These are phyloP conservation scores for Glossosoma conforme DNA, from an alignment of 1,140 invertebrate genomes.

Conservation along the genomic window DNA sequence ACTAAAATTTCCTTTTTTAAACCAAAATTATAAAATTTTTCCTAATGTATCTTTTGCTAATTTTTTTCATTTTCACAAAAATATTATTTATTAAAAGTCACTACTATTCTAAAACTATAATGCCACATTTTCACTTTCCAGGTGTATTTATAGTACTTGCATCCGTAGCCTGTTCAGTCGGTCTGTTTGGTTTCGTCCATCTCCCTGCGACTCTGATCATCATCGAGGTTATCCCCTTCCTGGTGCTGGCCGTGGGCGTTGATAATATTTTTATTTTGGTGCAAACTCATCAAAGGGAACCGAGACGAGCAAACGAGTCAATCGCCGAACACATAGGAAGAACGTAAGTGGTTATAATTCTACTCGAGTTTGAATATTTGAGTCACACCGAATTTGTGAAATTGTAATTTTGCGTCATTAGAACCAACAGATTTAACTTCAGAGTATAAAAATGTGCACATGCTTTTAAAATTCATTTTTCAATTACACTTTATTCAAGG, in stretches of 20 bases:
- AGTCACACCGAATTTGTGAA: not conserved
- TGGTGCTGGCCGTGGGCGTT: constrained; percentile 96
- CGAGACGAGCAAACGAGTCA: constrained; percentile 64
- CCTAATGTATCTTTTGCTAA: no score
- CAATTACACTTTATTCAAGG: no score
- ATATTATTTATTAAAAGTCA: no score
- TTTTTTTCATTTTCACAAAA: no score
- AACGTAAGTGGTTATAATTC: constrained; percentile 47
- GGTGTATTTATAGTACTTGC: constrained; percentile 90
- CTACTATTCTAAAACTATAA: no score
- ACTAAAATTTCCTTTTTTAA: no score
- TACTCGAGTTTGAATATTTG: no score
- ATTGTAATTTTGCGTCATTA: no score
- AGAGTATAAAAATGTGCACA: no score
- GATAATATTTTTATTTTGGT: constrained; percentile 99
- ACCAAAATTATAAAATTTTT: no score
- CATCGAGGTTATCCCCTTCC: constrained; percentile 96
- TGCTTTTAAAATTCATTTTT: not conserved
- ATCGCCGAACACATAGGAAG: constrained; percentile 83
- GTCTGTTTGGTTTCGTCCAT: constrained; percentile 85
- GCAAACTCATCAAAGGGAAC: constrained; percentile 75
- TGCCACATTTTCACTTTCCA: no score
- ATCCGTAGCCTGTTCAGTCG: constrained; percentile 87
- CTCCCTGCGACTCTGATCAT: constrained; percentile 94
- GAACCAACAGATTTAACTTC: not conserved